phyloP scores from a whole-genome alignment of 2,113 vertebrate species.

The Nothocercus nigrocapillus region DNA sequence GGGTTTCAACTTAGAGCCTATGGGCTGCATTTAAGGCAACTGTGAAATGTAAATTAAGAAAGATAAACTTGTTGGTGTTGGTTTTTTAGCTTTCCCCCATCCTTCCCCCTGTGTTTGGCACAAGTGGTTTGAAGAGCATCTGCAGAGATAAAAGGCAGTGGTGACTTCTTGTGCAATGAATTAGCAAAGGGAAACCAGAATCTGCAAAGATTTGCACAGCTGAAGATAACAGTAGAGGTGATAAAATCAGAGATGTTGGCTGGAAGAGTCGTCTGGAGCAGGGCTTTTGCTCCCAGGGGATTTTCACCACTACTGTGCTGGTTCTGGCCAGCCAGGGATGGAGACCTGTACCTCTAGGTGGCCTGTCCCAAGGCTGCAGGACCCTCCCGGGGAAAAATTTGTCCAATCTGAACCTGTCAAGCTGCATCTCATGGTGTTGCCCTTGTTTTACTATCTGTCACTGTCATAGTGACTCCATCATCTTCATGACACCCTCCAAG shows the following conservation, averaged over 20 bases:
- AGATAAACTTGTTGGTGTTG: neutral
- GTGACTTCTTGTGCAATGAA: neutral
- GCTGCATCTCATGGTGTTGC: neutral
- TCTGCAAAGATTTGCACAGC: neutral
- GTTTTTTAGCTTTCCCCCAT: neutral
- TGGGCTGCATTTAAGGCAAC: neutral
- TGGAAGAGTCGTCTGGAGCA: neutral
- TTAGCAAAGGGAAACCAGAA: accelerated
- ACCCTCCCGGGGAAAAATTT: neutral
- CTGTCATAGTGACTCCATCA: neutral
- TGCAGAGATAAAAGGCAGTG: neutral
- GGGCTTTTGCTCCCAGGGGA: neutral
- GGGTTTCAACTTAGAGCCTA: accelerated
- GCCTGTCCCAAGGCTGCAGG: neutral
- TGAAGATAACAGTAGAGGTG: neutral
- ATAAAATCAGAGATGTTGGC: neutral
- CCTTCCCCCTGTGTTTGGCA: too few species aligned
- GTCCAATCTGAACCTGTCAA: neutral
- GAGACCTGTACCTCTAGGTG: neutral
- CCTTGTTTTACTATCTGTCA: neutral
- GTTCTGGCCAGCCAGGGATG: neutral
- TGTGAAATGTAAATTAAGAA: accelerated
- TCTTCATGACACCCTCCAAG: neutral
- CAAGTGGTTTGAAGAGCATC: neutral
- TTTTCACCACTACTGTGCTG: neutral